These are phyloP conservation scores for Charaxes varanes DNA, from an alignment of 1,140 invertebrate genomes.

Conservation along the genomic window DNA sequence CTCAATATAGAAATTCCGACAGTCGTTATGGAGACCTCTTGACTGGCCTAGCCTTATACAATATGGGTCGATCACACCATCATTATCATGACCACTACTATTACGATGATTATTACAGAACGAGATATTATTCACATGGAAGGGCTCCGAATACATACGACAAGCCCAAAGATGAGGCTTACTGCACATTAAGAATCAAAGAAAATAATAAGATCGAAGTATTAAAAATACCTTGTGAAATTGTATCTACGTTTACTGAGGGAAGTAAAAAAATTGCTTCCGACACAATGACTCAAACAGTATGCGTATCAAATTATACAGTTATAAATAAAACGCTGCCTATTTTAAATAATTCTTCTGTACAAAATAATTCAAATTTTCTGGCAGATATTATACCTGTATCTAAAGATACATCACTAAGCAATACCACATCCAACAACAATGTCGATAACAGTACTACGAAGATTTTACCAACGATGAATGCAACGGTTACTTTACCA, in stretches of 20 bases:
- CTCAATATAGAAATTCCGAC: conserved; percentile 51
- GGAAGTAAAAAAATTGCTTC: conserved; percentile 30
- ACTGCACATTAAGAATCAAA: conserved; percentile 46
- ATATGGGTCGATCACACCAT: conserved; percentile 49
- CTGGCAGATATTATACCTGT: not conserved
- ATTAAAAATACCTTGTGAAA: conserved; percentile 60
- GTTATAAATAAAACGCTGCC: conserved; percentile 18
- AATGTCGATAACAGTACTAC: too few species aligned
- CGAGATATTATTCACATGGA: conserved; percentile 29
- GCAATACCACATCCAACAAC: not conserved
- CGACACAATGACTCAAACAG: conserved; percentile 22
- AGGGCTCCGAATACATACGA: conserved; percentile 17
- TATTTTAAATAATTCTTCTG: too few species aligned
- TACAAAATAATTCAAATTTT: too few species aligned
- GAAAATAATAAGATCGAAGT: conserved; percentile 39
- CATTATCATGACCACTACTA: conserved; percentile 57
- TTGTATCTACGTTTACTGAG: conserved; percentile 58
- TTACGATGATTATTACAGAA: conserved; percentile 54
- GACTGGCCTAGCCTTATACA: conserved; percentile 58
- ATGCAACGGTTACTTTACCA: too few species aligned
- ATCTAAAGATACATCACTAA: not conserved
- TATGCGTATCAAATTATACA: conserved; percentile 29
- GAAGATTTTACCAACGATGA: too few species aligned
- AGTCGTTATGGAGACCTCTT: conserved; percentile 52
- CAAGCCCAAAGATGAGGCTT: conserved; percentile 34